Percentiles rank a stretch among this genome's conserved stretches.
Conservation (phyloP, 2,888 invertebrate genomes). For the Drosophila ezoana region DNA sequence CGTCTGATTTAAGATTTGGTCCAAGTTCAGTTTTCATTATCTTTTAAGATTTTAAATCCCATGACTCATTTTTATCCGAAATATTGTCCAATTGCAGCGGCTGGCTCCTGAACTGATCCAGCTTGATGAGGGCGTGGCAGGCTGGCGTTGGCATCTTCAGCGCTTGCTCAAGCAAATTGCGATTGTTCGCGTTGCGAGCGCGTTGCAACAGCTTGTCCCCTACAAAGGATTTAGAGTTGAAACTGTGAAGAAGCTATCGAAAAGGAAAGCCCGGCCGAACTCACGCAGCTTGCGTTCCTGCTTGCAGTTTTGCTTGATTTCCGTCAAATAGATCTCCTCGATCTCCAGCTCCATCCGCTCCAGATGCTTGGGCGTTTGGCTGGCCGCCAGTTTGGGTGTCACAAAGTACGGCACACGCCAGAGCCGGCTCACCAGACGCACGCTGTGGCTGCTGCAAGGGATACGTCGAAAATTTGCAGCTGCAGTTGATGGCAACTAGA, state of each 20-base stretch:
- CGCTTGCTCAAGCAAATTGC: constrained; percentile 50
- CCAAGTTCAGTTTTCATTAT: not conserved
- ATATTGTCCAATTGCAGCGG: constrained; percentile 30
- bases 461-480: not conserved
- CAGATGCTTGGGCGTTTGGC: constrained; percentile 38
- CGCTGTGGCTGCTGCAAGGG: constrained; percentile 69
- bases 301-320: constrained; percentile 60
- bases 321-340: constrained; percentile 55
- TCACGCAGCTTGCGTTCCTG: constrained; percentile 68
- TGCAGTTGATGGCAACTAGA: not conserved
- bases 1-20: not conserved
- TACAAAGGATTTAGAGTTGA: constrained; percentile 19
- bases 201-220: constrained; percentile 64
- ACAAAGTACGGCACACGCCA: constrained; percentile 96
- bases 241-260: not conserved
- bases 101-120: constrained; percentile 28
- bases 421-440: constrained; percentile 90
- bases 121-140: constrained; percentile 48
- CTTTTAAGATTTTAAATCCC: not conserved
- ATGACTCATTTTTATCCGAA: not conserved
- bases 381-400: constrained; percentile 91
- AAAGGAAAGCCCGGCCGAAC: constrained; percentile 21
- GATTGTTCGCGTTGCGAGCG: constrained; percentile 54
- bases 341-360: constrained; percentile 57
- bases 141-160: constrained; percentile 60